These are phyloP conservation scores for Shargacucullia verbasci DNA, from an alignment of 2,888 invertebrate genomes.

Conservation along the genomic window DNA sequence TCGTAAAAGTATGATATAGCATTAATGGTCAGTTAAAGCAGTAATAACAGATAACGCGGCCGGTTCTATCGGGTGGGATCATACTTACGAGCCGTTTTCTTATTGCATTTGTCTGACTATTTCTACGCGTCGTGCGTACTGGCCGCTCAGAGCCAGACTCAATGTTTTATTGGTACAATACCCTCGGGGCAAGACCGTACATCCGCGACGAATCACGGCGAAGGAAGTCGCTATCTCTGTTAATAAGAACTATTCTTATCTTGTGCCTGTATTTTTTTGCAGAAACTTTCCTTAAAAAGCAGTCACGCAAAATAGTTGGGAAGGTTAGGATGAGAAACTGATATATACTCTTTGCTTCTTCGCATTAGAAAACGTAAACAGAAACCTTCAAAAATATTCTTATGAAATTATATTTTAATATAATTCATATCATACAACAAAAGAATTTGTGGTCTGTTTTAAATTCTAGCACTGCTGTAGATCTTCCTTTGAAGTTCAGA, in stretches of 20 bases:
- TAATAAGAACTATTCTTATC: constrained; percentile 31
- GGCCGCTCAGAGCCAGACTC: constrained; percentile 48
- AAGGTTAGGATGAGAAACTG: no score
- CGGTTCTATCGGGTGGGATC: constrained; percentile 38
- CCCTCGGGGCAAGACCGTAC: constrained; percentile 44
- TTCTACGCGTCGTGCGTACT: constrained; percentile 38
- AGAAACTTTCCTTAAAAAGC: constrained; percentile 1
- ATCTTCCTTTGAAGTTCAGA: constrained; percentile 46
- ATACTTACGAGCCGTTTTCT: constrained; percentile 31
- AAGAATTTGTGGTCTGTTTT: constrained; percentile 17
- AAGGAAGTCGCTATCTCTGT: constrained; percentile 44
- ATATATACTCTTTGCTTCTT: no score
- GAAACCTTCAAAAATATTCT: no score
- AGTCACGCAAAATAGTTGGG: no score
- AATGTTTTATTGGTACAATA: constrained; percentile 61
- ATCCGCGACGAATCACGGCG: constrained; percentile 19
- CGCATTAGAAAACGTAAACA: no score
- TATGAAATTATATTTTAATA: no score
- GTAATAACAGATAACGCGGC: constrained; percentile 49
- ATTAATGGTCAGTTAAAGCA: constrained; percentile 51
- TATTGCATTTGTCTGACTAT: constrained; percentile 47
- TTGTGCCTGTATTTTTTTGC: constrained; percentile 6
- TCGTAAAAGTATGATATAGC: constrained; percentile 51
- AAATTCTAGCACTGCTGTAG: constrained; percentile 40
- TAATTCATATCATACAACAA: constrained; percentile 9